Evolutionary conservation across 2,113 vertebrate genomes (phyloP).

Genomic region (Ifrita kowaldi): DNA sequence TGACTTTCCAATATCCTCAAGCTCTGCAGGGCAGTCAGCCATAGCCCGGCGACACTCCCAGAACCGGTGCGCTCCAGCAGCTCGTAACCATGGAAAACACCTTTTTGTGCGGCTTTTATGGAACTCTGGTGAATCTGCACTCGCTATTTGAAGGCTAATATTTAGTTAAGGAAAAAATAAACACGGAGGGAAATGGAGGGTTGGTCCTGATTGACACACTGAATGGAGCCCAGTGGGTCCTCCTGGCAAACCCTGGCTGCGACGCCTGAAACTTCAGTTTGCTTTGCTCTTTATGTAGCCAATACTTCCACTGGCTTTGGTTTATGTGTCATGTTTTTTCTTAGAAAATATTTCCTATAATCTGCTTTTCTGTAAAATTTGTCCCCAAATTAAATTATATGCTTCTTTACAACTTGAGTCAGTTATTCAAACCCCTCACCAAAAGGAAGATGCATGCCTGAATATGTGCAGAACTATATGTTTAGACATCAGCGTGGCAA

Average conservation of each 20-base stretch:
- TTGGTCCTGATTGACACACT: not conserved
- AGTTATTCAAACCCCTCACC: not conserved
- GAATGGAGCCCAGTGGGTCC: not conserved
- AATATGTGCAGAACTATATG: constrained; percentile 25
- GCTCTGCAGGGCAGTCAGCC: constrained; percentile 22
- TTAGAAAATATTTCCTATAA: not conserved
- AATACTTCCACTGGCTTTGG: not conserved
- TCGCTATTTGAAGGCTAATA: constrained; percentile 22
- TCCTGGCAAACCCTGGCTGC: not conserved
- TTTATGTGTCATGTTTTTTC: not conserved
- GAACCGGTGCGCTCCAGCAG: constrained; percentile 14
- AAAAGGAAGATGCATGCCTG: constrained; percentile 20
- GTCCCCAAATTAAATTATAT: constrained; percentile 48
- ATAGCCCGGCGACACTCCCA: constrained; percentile 17
- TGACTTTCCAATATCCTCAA: constrained; percentile 41
- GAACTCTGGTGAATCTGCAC: constrained; percentile 41
- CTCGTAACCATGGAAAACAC: constrained; percentile 49
- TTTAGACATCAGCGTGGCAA: constrained; percentile 40
- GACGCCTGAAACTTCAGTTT: not conserved
- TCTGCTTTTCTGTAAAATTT: constrained; percentile 37
- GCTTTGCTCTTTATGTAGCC: not conserved
- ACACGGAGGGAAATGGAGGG: not conserved
- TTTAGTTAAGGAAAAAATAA: constrained; percentile 49
- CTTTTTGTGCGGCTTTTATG: not conserved
- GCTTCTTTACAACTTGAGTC: constrained; percentile 25